Percentiles rank a stretch among this genome's conserved stretches.
These are phyloP conservation scores for Petrolisthes cinctipes DNA, from an alignment of 2,888 invertebrate species.

Conservation along the genomic window DNA sequence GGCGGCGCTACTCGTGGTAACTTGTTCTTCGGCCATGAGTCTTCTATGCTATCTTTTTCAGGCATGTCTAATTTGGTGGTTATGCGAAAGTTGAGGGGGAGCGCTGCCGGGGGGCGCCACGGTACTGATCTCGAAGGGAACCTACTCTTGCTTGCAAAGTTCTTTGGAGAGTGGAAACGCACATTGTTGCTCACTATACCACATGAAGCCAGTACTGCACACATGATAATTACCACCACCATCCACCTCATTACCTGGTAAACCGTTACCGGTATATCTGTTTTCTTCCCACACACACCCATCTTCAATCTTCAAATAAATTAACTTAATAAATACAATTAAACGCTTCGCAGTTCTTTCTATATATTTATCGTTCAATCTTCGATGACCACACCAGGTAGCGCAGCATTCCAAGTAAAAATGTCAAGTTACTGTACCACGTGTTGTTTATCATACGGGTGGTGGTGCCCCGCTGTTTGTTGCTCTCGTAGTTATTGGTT, in stretches of 20 bases:
- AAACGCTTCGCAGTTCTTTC: no score
- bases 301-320: not conserved
- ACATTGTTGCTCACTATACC: not conserved
- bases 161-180: not conserved
- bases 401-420: no score
- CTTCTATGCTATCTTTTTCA: no score
- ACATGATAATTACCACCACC: not conserved
- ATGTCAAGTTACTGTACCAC: no score
- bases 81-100: constrained; percentile 23
- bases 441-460: no score
- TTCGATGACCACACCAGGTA: no score
- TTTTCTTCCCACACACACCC: not conserved
- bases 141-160: not conserved
- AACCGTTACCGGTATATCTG: not conserved
- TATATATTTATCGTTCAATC: no score
- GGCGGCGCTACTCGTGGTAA: not conserved
- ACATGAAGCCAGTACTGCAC: not conserved
- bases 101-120: constrained; percentile 1
- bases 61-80: not conserved
- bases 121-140: not conserved
- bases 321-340: no score
- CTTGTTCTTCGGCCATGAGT: not conserved
- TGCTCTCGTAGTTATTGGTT: no score
- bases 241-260: not conserved
- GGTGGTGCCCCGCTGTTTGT: no score